Percentiles rank a stretch among this genome's conserved stretches.
These are phyloP conservation scores for Scaptodrosophila latifasciaeformis DNA, from an alignment of 2,888 invertebrate species.

Conservation along the genomic window DNA sequence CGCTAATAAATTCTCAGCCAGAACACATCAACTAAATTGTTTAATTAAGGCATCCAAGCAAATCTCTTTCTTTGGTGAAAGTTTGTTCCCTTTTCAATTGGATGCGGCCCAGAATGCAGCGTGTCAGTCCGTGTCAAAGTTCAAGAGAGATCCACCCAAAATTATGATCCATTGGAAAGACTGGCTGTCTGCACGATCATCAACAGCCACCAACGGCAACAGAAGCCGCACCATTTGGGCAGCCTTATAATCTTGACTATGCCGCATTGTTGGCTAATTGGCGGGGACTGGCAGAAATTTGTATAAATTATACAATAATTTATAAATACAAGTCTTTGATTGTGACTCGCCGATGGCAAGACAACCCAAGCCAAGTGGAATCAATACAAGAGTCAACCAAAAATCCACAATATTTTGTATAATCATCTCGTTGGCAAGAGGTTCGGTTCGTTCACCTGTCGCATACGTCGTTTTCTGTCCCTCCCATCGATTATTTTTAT, in stretches of 20 bases:
- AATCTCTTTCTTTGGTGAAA: slow-evolving; percentile 43
- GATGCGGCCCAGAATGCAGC: no score
- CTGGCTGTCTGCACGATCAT: neutral
- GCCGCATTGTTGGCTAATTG: slow-evolving; percentile 48
- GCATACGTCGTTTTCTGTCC: no score
- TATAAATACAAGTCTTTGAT: slow-evolving; percentile 51
- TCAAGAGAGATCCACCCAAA: neutral
- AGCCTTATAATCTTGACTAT: neutral
- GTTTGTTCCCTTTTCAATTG: slow-evolving; percentile 28
- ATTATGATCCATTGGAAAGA: no score
- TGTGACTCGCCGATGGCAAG: slow-evolving; percentile 32
- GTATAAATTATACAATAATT: slow-evolving; percentile 54
- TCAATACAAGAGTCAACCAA: neutral
- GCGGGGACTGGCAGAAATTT: slow-evolving; percentile 7
- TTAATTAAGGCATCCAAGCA: slow-evolving; percentile 23
- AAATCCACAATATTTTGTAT: slow-evolving; percentile 46
- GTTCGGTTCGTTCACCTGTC: slow-evolving; percentile 53
- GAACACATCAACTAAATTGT: slow-evolving; percentile 49
- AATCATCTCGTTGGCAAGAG: slow-evolving; percentile 38
- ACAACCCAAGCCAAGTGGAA: slow-evolving; percentile 27
- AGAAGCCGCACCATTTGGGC: neutral
- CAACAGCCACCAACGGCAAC: neutral
- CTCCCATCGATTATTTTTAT: no score
- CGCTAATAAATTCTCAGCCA: slow-evolving; percentile 53
- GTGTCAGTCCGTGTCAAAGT: neutral